Percentiles rank a stretch among this genome's conserved stretches.
Conservation (phyloP, 2,888 invertebrate species). For the Arge pagana region DNA sequence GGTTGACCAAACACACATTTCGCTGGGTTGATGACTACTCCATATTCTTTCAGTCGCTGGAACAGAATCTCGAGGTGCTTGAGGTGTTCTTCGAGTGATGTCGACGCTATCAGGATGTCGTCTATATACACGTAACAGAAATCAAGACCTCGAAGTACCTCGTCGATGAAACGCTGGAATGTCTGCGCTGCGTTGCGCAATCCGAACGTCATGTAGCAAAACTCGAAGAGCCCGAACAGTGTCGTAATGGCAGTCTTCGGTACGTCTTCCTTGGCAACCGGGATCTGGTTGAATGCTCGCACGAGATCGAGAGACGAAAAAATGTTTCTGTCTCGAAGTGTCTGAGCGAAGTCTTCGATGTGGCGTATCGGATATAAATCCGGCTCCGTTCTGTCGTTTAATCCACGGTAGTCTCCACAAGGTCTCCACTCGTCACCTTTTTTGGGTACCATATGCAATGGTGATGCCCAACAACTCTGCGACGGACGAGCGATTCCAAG, state of each 20-base stretch:
- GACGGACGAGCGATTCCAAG: conserved; percentile 16
- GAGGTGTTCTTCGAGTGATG: conserved; percentile 21
- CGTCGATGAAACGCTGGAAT: conserved; percentile 25
- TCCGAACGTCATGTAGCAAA: conserved; percentile 39
- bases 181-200: conserved; percentile 43
- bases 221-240: conserved; percentile 45
- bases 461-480: conserved; percentile 17
- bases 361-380: conserved; percentile 44
- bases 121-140: conserved; percentile 30
- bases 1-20: conserved; percentile 38
- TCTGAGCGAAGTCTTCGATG: conserved; percentile 38
- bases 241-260: conserved; percentile 43
- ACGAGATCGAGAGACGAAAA: conserved; percentile 38
- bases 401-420: conserved; percentile 31
- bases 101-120: conserved; percentile 30
- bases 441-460: conserved; percentile 16
- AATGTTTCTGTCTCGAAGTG: conserved; percentile 31
- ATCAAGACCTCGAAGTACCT: conserved; percentile 29
- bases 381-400: conserved; percentile 26
- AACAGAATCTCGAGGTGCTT: conserved; percentile 25
- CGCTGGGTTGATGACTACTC: conserved; percentile 38
- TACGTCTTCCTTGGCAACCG: conserved; percentile 39
- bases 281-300: conserved; percentile 43
- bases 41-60: conserved; percentile 36
- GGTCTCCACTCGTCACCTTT: conserved; percentile 26